Percentiles rank a stretch among this genome's conserved stretches.
Conservation (phyloP, 2,888 invertebrate species). For the Cerceris ruficornis region DNA sequence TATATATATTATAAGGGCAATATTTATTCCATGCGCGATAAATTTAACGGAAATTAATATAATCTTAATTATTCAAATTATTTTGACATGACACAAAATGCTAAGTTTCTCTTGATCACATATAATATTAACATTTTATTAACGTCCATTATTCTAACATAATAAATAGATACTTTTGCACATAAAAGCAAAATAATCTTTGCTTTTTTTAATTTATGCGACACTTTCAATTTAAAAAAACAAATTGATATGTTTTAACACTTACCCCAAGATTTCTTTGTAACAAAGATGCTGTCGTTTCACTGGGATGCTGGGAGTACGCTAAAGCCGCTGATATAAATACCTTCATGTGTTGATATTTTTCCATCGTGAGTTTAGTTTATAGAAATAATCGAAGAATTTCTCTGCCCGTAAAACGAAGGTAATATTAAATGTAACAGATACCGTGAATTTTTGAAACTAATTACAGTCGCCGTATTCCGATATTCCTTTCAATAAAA, state of each 20-base stretch:
- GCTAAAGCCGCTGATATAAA: conserved; percentile 75
- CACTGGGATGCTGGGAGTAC: conserved; percentile 75
- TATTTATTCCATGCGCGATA: no score
- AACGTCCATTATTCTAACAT: no score
- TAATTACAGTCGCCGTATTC: conserved; percentile 1
- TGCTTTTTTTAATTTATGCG: no score
- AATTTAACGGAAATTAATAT: no score
- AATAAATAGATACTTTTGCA: no score
- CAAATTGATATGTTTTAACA: conserved; percentile 4
- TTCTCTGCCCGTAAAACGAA: not conserved
- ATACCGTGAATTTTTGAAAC: not conserved
- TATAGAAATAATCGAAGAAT: conserved; percentile 4
- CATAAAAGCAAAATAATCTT: not conserved
- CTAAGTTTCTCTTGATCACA: no score
- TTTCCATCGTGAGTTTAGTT: conserved; percentile 67
- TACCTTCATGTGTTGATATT: conserved; percentile 73
- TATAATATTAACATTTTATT: no score
- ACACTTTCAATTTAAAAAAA: no score
- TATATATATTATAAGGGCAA: not conserved
- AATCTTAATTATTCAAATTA: no score
- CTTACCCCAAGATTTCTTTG: conserved; percentile 78
- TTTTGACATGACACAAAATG: no score
- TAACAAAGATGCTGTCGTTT: conserved; percentile 73
- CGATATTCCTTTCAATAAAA: not conserved
- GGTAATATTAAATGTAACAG: conserved; percentile 22